Conservation (phyloP, 2,888 invertebrate genomes). For the Caenorhabditis doughertyi region DNA sequence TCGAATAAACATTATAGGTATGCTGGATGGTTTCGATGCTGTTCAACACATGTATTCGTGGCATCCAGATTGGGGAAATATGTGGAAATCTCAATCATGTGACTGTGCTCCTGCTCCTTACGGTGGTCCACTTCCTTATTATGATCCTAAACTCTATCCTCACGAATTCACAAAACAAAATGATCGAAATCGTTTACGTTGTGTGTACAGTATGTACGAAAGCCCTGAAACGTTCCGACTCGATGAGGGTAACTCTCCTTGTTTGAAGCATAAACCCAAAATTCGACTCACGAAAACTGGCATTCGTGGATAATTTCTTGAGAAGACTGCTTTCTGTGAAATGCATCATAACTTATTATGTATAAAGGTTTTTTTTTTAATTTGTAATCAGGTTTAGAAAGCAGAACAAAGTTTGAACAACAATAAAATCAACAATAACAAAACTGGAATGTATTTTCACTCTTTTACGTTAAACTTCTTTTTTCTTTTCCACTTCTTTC, state of each 20-base stretch:
- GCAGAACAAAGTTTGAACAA: neutral
- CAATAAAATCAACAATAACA: slow-evolving; percentile 57
- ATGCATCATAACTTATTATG: slow-evolving; percentile 11
- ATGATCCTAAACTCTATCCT: slow-evolving; percentile 79
- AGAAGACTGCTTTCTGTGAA: slow-evolving; percentile 15
- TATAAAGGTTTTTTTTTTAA: neutral
- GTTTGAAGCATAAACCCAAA: slow-evolving; percentile 77
- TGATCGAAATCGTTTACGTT: slow-evolving; percentile 76
- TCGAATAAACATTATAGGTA: slow-evolving; percentile 69
- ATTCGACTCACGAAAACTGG: slow-evolving; percentile 72
- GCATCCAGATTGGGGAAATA: slow-evolving; percentile 81
- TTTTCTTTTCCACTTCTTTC: slow-evolving; percentile 63
- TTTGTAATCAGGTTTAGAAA: slow-evolving; percentile 4
- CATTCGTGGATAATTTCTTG: slow-evolving; percentile 13
- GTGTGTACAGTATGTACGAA: slow-evolving; percentile 79
- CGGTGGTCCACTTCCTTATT: slow-evolving; percentile 80
- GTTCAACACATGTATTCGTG: slow-evolving; percentile 79
- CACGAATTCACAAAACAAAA: slow-evolving; percentile 77
- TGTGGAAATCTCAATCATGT: slow-evolving; percentile 78
- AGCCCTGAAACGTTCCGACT: slow-evolving; percentile 77
- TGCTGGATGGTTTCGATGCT: slow-evolving; percentile 78
- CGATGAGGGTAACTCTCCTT: slow-evolving; percentile 75
- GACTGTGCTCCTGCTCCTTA: slow-evolving; percentile 81
- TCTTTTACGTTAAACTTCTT: slow-evolving; percentile 43
- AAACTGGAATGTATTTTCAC: neutral